Evolutionary conservation across 2,888 invertebrate genomes (phyloP).

Genomic region (Ormyrus labotus): DNA sequence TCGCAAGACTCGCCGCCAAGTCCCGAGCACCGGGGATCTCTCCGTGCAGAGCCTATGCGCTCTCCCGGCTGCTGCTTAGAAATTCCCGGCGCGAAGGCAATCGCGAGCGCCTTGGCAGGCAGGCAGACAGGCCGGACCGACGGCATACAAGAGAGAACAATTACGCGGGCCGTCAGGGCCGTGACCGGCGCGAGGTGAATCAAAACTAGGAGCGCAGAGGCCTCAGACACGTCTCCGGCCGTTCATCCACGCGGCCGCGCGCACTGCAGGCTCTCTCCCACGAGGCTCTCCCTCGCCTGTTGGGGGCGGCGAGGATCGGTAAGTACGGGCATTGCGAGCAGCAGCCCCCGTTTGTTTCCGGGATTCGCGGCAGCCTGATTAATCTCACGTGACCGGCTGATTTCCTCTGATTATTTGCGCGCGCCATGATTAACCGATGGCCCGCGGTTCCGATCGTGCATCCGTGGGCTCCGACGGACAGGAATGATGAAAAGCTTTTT

Average conservation of each 20-base stretch:
- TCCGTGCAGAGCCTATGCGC: too few relatives aligned
- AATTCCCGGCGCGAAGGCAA: conserved; percentile 73
- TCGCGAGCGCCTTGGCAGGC: conserved; percentile 68
- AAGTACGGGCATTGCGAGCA: conserved; percentile 6
- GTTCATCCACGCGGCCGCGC: conserved; percentile 59
- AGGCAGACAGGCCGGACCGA: conserved; percentile 61
- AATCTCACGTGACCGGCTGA: conserved; percentile 21
- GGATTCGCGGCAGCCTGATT: conserved; percentile 33
- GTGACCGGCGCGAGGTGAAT: conserved; percentile 70
- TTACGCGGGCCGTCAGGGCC: conserved; percentile 73
- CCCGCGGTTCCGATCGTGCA: too few relatives aligned
- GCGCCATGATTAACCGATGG: not conserved
- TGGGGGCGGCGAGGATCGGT: conserved; percentile 18
- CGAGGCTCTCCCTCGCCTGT: conserved; percentile 28
- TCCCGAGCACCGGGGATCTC: too few relatives aligned
- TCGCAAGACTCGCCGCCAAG: too few relatives aligned
- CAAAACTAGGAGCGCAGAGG: conserved; percentile 69
- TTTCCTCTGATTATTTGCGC: conserved; percentile 20
- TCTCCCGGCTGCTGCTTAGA: conserved; percentile 65
- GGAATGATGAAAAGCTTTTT: too few relatives aligned
- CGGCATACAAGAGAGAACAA: conserved; percentile 72
- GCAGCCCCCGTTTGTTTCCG: too few relatives aligned
- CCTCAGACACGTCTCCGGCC: conserved; percentile 62
- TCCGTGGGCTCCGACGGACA: too few relatives aligned
- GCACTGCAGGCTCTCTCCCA: conserved; percentile 31